Percentiles rank a stretch among this genome's conserved stretches.
These are phyloP conservation scores for Papilio polyxenes DNA, from an alignment of 1,140 invertebrate species.

Conservation along the genomic window DNA sequence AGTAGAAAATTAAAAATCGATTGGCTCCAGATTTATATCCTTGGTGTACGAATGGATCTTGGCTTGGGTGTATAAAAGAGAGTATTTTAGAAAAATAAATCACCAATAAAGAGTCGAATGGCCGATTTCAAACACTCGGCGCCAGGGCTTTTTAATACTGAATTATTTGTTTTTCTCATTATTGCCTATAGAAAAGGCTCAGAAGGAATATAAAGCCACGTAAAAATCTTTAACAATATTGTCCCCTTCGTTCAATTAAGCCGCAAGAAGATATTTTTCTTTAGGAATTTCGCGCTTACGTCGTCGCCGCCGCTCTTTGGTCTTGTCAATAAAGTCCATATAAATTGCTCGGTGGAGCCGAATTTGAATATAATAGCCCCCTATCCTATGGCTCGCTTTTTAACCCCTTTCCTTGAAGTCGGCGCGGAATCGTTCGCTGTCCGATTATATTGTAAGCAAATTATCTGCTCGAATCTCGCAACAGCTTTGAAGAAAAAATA, in stretches of 20 bases:
- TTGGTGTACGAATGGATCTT: neutral
- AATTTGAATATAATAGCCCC: slow-evolving; percentile 79
- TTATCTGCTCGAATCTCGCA: slow-evolving; percentile 75
- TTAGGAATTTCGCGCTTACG: slow-evolving; percentile 65
- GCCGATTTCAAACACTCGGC: slow-evolving; percentile 33
- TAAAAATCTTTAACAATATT: slow-evolving; percentile 73
- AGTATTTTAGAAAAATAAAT: slow-evolving; percentile 31
- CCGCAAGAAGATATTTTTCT: slow-evolving; percentile 64
- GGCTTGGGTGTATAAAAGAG: neutral
- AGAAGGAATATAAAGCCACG: slow-evolving; percentile 40
- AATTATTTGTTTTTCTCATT: slow-evolving; percentile 38
- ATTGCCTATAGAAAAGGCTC: slow-evolving; percentile 36
- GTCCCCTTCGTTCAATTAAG: slow-evolving; percentile 72
- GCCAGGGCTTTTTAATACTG: slow-evolving; percentile 20
- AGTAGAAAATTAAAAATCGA: slow-evolving; percentile 36
- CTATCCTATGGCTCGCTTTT: slow-evolving; percentile 68
- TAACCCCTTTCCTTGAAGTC: slow-evolving; percentile 68
- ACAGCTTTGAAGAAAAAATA: slow-evolving; percentile 55
- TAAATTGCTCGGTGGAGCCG: slow-evolving; percentile 75
- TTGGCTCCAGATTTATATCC: slow-evolving; percentile 13
- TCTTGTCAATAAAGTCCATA: slow-evolving; percentile 79
- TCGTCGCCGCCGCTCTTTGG: slow-evolving; percentile 54
- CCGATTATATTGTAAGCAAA: slow-evolving; percentile 80
- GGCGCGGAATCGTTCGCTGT: slow-evolving; percentile 68
- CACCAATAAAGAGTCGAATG: slow-evolving; percentile 7